A percentile compares a stretch with the other conserved stretches of the same genome.
phyloP scores from a whole-genome alignment of 2,888 invertebrate genomes.

The Actias luna region DNA sequence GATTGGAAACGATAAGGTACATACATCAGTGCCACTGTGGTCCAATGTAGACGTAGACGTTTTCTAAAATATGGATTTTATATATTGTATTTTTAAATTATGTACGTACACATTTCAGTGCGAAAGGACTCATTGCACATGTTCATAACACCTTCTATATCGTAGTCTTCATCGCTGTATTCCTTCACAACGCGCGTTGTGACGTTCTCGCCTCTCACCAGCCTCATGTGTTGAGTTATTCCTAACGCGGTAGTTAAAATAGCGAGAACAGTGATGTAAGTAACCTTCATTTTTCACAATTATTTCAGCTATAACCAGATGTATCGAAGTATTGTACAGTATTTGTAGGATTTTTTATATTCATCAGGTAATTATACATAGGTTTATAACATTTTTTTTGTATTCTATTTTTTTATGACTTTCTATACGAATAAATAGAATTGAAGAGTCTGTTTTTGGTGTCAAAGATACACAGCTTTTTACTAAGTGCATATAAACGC shows the following conservation, averaged over 20 bases:
- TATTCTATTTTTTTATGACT: neutral
- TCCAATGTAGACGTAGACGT: no score
- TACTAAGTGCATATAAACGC: no score
- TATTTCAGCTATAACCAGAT: neutral
- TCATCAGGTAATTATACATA: neutral
- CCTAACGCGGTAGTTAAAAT: neutral
- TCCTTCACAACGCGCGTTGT: conserved; percentile 12
- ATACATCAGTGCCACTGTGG: no score
- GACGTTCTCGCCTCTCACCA: conserved; percentile 16
- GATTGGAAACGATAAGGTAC: no score
- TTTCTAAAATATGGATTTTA: neutral
- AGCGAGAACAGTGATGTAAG: neutral
- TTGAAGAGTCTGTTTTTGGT: no score
- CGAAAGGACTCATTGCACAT: conserved; percentile 79
- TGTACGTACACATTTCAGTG: conserved; percentile 72
- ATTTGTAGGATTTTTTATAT: neutral
- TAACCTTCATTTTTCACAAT: neutral
- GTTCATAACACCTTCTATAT: conserved; percentile 61
- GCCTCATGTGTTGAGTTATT: conserved; percentile 1
- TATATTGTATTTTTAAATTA: neutral
- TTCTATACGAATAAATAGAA: no score
- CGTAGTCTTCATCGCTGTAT: conserved; percentile 37
- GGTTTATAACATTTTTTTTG: neutral
- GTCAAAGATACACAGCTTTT: no score
- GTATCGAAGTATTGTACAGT: no score